These are phyloP conservation scores for Varecia variegata DNA, from an alignment of 2,797 vertebrate genomes.

Conservation along the genomic window DNA sequence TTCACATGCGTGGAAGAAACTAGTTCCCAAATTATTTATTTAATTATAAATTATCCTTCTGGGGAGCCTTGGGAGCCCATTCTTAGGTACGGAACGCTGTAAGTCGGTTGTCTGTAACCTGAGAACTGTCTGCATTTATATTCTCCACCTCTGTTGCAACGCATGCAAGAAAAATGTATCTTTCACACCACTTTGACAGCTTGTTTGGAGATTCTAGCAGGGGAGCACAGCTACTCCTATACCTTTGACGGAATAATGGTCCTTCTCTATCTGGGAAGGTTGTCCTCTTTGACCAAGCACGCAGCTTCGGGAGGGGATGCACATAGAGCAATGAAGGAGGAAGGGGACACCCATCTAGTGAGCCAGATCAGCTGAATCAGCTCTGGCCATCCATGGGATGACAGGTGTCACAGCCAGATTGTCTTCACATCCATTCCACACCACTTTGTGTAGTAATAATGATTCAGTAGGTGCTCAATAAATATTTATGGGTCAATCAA, in stretches of 20 bases:
- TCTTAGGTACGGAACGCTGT: neutral
- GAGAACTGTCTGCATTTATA: neutral
- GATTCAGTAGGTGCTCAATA: neutral
- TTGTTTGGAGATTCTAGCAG: neutral
- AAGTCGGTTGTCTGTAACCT: neutral
- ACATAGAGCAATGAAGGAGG: neutral
- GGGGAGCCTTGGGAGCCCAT: neutral
- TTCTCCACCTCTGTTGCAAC: neutral
- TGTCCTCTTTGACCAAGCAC: neutral
- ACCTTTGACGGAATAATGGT: neutral
- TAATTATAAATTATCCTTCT: neutral
- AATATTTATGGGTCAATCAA: neutral
- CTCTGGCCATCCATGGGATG: neutral
- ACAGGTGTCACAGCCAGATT: neutral
- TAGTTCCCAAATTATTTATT: neutral
- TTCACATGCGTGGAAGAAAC: neutral
- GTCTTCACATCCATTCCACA: neutral
- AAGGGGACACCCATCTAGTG: neutral
- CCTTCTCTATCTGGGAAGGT: neutral
- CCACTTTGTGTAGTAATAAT: neutral
- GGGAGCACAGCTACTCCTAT: neutral
- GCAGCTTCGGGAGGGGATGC: neutral
- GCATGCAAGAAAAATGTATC: neutral
- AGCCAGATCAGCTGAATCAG: neutral
- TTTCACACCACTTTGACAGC: neutral